Conservation (phyloP, 2,888 invertebrate genomes). For the Microplitis deprimator region DNA sequence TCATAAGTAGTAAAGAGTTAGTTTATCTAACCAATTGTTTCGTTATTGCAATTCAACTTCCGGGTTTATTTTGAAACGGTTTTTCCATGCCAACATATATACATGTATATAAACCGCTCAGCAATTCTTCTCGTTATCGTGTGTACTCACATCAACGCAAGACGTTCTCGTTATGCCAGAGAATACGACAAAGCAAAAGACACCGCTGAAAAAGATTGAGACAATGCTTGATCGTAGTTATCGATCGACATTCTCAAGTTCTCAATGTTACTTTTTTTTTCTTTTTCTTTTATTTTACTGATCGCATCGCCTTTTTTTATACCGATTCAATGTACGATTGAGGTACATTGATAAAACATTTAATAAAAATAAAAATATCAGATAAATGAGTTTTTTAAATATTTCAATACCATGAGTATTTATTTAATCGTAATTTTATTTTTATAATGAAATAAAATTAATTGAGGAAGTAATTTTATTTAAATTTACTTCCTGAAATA, state of each 20-base stretch:
- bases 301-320: background rate
- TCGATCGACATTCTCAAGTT: conserved; percentile 9
- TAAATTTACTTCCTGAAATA: conserved; percentile 18
- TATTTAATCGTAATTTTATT: background rate
- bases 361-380: background rate
- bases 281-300: background rate
- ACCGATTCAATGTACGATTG: conserved; percentile 17
- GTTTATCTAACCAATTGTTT: conserved; percentile 5
- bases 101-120: conserved; percentile 8
- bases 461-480: background rate
- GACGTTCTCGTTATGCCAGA: conserved; percentile 8
- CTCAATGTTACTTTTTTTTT: conserved; percentile 3
- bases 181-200: background rate
- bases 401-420: background rate
- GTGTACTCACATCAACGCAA: background rate
- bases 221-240: conserved; percentile 11
- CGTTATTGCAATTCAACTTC: conserved; percentile 8
- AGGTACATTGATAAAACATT: conserved; percentile 15
- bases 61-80: background rate
- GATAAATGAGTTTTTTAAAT: no score
- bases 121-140: conserved; percentile 20
- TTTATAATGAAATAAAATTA: background rate
- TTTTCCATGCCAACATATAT: background rate
- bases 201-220: conserved; percentile 14
- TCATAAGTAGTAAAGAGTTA: conserved; percentile 1